phyloP scores from a whole-genome alignment of 1,140 invertebrate species.

The Drosophila orena region DNA sequence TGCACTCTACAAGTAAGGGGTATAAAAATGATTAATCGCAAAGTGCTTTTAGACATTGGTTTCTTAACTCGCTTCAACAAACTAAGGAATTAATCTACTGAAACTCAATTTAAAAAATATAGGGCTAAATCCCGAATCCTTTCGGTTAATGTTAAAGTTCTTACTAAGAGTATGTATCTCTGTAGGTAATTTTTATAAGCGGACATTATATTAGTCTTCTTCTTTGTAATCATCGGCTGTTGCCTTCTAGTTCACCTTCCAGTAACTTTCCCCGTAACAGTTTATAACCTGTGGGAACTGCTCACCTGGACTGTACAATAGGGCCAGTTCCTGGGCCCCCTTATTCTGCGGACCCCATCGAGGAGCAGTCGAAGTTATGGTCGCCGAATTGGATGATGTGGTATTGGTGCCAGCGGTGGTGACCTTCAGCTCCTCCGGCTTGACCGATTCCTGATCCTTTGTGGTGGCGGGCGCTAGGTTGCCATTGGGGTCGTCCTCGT shows the following conservation, averaged over 20 bases:
- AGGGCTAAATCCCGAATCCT: no score
- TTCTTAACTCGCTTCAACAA: no score
- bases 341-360: conserved; percentile 98
- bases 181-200: no score
- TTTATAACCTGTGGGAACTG: not conserved
- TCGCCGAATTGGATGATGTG: not conserved
- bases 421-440: conserved; percentile 76
- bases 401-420: conserved; percentile 2
- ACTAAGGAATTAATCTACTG: no score
- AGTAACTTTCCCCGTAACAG: not conserved
- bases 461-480: conserved; percentile 88
- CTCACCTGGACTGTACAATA: conserved; percentile 96
- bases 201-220: no score
- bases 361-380: conserved; percentile 85
- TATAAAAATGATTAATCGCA: no score
- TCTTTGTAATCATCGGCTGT: no score
- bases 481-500: conserved; percentile 96
- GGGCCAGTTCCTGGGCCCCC: conserved; percentile 96
- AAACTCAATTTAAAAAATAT: no score
- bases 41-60: no score
- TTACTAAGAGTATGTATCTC: no score
- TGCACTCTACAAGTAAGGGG: no score
- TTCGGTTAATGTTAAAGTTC: no score
- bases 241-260: not conserved
- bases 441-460: conserved; percentile 80